These are phyloP conservation scores for Netelia melanura DNA, from an alignment of 2,888 invertebrate genomes.

Conservation along the genomic window DNA sequence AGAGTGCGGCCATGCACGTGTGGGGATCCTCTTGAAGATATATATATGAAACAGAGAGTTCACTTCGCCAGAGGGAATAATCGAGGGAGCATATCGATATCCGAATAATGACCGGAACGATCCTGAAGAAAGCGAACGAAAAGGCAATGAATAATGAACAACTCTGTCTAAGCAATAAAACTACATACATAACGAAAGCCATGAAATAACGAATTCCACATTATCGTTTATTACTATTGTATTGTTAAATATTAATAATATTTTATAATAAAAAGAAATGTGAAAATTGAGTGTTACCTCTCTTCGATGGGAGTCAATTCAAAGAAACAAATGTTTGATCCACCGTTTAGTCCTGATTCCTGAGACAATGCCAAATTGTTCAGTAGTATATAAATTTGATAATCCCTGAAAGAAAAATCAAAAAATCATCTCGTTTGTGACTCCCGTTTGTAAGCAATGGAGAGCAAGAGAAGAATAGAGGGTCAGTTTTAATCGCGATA, in stretches of 20 bases:
- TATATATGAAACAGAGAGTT: slow-evolving; percentile 16
- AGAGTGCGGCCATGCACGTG: not conserved
- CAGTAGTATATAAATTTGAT: no score
- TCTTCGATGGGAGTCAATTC: not conserved
- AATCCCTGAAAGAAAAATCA: no score
- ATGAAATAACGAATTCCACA: not conserved
- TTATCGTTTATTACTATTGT: not conserved
- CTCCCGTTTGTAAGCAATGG: not conserved
- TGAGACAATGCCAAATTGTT: no score
- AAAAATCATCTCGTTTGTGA: not conserved
- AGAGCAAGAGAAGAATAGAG: not conserved
- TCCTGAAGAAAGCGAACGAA: not conserved
- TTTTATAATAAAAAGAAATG: no score
- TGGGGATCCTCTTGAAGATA: not conserved
- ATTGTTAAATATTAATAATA: not conserved
- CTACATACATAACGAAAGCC: not conserved
- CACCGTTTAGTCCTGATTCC: no score
- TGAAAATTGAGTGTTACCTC: no score
- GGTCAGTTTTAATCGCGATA: slow-evolving; percentile 31
- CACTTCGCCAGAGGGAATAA: not conserved
- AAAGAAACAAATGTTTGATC: not conserved
- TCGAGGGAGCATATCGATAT: slow-evolving; percentile 14
- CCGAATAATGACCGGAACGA: slow-evolving; percentile 14
- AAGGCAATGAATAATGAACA: not conserved
- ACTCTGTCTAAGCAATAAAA: not conserved